Evolutionary conservation across 2,113 vertebrate genomes (phyloP), one percentile per base, ranked within the genome.

Genomic region (Ptilonorhynchus violaceus): DNA sequence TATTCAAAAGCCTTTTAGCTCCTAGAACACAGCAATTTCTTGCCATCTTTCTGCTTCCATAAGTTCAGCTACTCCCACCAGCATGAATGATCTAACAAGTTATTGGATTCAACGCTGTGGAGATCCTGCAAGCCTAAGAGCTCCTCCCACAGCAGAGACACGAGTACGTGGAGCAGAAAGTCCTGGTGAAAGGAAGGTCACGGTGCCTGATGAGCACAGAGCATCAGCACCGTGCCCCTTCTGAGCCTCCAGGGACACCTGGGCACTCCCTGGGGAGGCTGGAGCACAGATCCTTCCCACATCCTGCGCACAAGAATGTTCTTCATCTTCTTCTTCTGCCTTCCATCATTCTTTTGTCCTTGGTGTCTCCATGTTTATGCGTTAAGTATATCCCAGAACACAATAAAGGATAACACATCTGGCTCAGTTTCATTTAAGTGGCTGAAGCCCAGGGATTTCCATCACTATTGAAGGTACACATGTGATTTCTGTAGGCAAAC

Each of bases 271-370:
- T 52, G 25, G 8, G 27, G 2, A 33, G 10, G 27, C 0, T 27
- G 33, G 39, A 53, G 24, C 22, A 44, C 39, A 76, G 15, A 33
- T 18, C 50, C 37, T 30, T 24, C 49, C 33, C 66, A 88, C 10
- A 13, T 31, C 47, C 35, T 60, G 39, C 39, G 28, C 0, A 0
- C 46, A 56, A 80, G 56, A 30, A 31, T 0, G 1, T 16, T 74
- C 41, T 31, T 74, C 17, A 50, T 31, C 58, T 37, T 72, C 28
- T 63, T 49, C 30, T 83, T 46, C 53, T 60, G 18, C 69, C 35
- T 59, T 23, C 60, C 49, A 50, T 28, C 50, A 24, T 21, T 47
- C n/a, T 62, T 27, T 44, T 33, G 7, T 11, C 28, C 33, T 35
- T 28, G 33, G 28, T 46, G 77, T 41, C 73, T 88, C 16, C 60